Evolutionary conservation across 2,113 vertebrate species (phyloP).

Genomic region (Redunca redunca): DNA sequence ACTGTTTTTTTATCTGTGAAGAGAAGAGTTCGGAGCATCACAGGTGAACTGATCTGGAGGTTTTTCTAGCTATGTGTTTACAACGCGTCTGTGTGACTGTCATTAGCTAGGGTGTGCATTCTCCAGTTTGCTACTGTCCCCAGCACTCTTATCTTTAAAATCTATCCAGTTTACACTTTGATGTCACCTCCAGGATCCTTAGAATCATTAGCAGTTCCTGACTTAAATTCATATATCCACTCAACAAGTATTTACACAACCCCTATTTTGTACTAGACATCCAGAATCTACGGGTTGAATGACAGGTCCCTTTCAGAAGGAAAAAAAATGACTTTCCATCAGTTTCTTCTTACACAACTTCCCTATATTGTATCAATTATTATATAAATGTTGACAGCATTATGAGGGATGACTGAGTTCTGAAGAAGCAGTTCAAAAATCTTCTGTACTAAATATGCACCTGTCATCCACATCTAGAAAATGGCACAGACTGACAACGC

Average conservation of each 20-base stretch:
- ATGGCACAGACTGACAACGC: background rate
- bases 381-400: background rate
- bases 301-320: background rate
- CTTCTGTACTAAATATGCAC: background rate
- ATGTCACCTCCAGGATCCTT: background rate
- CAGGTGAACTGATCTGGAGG: background rate
- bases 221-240: background rate
- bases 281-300: background rate
- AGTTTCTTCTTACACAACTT: conserved; percentile 13
- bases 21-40: background rate
- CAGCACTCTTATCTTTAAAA: conserved; percentile 16
- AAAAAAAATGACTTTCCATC: background rate
- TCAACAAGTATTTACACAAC: background rate
- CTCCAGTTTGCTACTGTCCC: background rate
- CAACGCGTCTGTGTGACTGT: background rate
- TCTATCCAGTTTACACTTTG: background rate
- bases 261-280: background rate
- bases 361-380: background rate
- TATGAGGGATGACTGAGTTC: background rate
- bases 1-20: background rate
- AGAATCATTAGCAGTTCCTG: conserved; percentile 25
- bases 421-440: background rate
- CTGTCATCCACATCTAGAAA: background rate
- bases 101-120: background rate
- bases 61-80: background rate